These are phyloP conservation scores for Drosophila yakuba DNA, from an alignment of 1,140 invertebrate genomes.

Conservation along the genomic window DNA sequence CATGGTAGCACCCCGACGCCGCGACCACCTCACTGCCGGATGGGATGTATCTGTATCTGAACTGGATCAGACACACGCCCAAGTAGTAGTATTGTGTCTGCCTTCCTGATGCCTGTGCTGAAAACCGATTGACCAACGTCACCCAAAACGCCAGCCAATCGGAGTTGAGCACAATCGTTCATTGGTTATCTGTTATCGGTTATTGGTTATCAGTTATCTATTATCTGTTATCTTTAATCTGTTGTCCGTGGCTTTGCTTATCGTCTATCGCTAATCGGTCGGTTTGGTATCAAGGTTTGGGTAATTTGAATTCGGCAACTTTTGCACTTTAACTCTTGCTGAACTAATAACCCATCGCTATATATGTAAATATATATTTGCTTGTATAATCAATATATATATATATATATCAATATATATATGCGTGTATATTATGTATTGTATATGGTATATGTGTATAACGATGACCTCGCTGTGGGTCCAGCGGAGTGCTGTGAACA, in stretches of 20 bases:
- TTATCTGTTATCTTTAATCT: slow-evolving; percentile 1
- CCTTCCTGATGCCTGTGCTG: slow-evolving; percentile 13
- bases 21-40: slow-evolving; percentile 16
- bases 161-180: slow-evolving; percentile 38
- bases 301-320: slow-evolving; percentile 38
- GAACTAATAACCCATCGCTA: slow-evolving; percentile 56
- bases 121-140: slow-evolving; percentile 47
- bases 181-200: slow-evolving; percentile 1
- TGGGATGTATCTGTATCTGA: slow-evolving; percentile 11
- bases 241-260: slow-evolving; percentile 5
- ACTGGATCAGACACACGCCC: slow-evolving; percentile 30
- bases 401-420: slow-evolving; percentile 22
- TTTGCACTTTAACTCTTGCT: slow-evolving; percentile 46
- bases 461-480: slow-evolving; percentile 8
- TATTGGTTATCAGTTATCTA: background rate
- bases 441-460: slow-evolving; percentile 52
- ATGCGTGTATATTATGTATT: slow-evolving; percentile 31
- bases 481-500: slow-evolving; percentile 35
- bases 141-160: slow-evolving; percentile 61
- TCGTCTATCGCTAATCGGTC: slow-evolving; percentile 21
- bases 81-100: background rate
- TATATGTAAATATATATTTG: slow-evolving; percentile 46
- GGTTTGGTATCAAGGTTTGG: slow-evolving; percentile 9
- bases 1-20: slow-evolving; percentile 16
- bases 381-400: slow-evolving; percentile 42